These are phyloP conservation scores for Apamea crenata DNA, from an alignment of 2,888 invertebrate genomes.

Conservation along the genomic window DNA sequence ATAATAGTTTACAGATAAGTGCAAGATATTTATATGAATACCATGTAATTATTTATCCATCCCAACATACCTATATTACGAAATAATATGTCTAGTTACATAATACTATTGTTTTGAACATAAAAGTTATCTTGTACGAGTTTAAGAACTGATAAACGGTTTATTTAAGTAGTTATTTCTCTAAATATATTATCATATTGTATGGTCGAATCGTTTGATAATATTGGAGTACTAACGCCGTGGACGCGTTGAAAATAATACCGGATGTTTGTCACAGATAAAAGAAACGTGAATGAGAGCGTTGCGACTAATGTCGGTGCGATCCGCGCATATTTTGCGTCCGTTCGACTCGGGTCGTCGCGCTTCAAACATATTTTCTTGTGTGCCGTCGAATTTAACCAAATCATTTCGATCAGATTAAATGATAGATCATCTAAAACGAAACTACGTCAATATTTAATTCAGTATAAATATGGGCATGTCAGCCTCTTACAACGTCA, in stretches of 20 bases:
- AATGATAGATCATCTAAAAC: background rate
- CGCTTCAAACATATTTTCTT: conserved; percentile 40
- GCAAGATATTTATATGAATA: conserved; percentile 45
- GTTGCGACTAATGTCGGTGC: conserved; percentile 66
- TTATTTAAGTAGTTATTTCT: conserved; percentile 81
- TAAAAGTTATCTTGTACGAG: conserved; percentile 78
- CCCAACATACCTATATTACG: conserved; percentile 69
- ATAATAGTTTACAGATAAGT: conserved; percentile 51
- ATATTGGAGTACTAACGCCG: conserved; percentile 74
- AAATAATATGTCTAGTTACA: conserved; percentile 76
- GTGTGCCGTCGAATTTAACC: conserved; percentile 4
- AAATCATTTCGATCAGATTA: background rate
- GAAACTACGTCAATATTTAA: background rate
- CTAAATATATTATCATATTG: conserved; percentile 78
- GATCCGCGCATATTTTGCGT: conserved; percentile 72
- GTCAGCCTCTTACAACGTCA: background rate
- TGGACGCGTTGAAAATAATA: conserved; percentile 80
- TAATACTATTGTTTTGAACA: conserved; percentile 80
- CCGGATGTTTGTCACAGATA: conserved; percentile 88
- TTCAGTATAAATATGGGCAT: background rate
- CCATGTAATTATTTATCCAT: conserved; percentile 37
- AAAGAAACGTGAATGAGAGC: conserved; percentile 82
- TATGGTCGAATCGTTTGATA: conserved; percentile 79
- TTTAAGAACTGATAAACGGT: conserved; percentile 78
- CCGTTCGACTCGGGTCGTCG: conserved; percentile 50